Evolutionary conservation across 2,113 vertebrate genomes (phyloP).

Genomic region (Albula goreensis): DNA sequence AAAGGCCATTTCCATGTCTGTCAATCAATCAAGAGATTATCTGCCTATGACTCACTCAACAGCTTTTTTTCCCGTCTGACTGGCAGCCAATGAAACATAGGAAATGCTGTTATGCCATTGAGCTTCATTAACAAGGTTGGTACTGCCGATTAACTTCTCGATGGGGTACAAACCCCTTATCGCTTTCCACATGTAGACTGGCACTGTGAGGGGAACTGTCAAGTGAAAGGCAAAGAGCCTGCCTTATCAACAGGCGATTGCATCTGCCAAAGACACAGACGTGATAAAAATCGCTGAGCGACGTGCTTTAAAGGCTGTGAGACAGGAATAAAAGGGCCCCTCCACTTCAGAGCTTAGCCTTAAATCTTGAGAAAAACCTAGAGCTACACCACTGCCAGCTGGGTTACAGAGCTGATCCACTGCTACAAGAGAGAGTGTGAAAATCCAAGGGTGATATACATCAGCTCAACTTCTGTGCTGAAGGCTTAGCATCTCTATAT

Average conservation of each 20-base stretch:
- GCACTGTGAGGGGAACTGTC: neutral
- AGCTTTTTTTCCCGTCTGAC: neutral
- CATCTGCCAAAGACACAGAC: neutral
- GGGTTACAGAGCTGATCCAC: neutral
- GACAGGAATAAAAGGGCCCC: neutral
- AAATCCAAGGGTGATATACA: neutral
- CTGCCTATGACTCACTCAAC: neutral
- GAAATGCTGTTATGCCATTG: conserved; percentile 46
- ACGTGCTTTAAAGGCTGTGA: neutral
- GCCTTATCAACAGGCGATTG: neutral
- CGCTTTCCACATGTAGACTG: conserved; percentile 49
- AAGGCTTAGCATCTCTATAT: neutral
- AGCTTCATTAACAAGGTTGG: conserved; percentile 67
- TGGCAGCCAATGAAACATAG: neutral
- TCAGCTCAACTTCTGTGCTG: neutral
- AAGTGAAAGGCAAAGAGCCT: neutral
- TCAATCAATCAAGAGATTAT: conserved; percentile 49
- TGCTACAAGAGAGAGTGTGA: neutral
- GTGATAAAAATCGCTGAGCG: neutral
- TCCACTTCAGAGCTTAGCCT: neutral
- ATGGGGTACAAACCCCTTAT: conserved; percentile 58
- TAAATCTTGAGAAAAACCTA: neutral
- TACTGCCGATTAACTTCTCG: conserved; percentile 66
- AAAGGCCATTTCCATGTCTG: conserved; percentile 42
- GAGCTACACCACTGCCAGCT: neutral